Percentiles rank a stretch among this genome's conserved stretches.
These are phyloP conservation scores for Protobothrops mucrosquamatus DNA, from an alignment of 2,113 vertebrate genomes.

Conservation along the genomic window DNA sequence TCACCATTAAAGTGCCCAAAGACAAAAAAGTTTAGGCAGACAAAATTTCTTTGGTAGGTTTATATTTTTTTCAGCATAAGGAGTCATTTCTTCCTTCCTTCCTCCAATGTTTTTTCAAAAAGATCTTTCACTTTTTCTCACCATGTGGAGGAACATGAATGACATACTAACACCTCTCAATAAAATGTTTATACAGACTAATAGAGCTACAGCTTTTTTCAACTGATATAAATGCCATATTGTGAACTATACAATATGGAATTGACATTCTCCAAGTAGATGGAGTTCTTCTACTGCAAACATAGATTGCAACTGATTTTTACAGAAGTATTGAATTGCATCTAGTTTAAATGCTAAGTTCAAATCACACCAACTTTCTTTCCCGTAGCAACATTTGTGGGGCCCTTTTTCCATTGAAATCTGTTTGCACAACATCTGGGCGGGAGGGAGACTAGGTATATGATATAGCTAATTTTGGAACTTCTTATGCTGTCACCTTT, in stretches of 20 bases:
- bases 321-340: not conserved
- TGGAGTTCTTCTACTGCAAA: conserved; percentile 16
- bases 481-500: conserved; percentile 39
- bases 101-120: conserved; percentile 16
- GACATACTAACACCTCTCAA: not conserved
- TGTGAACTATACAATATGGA: conserved; percentile 14
- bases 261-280: conserved; percentile 10
- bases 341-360: conserved; percentile 1
- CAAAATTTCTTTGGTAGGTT: conserved; percentile 18
- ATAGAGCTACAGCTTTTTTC: not conserved
- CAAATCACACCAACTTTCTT: not conserved
- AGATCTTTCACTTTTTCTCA: not conserved
- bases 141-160: not conserved
- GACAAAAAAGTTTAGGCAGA: not conserved
- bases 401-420: conserved; percentile 39
- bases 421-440: conserved; percentile 17
- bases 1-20: no score
- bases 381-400: conserved; percentile 34
- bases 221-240: conserved; percentile 12
- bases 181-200: not conserved
- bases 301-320: not conserved
- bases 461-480: conserved; percentile 34
- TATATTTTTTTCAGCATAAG: conserved; percentile 24
- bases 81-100: conserved; percentile 22
- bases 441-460: conserved; percentile 23